These are phyloP conservation scores for Brachypodius melanocephalos DNA, from an alignment of 2,113 vertebrate genomes.

Conservation along the genomic window DNA sequence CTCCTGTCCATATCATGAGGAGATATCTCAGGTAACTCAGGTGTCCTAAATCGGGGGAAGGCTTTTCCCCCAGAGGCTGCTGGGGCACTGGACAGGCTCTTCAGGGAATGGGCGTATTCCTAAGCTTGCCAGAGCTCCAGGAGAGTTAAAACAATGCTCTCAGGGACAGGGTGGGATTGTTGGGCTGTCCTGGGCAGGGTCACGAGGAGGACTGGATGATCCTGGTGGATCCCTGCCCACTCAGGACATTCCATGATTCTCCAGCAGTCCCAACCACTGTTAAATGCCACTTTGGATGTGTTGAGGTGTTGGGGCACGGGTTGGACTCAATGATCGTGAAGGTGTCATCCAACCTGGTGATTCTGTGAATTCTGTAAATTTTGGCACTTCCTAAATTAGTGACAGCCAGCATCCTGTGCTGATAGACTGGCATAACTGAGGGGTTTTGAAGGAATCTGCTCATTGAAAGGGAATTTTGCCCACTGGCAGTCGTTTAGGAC, in stretches of 20 bases:
- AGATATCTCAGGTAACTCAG: background rate
- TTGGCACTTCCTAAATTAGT: background rate
- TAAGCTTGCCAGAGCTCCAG: background rate
- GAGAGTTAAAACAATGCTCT: rapidly evolving
- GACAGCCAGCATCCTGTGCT: background rate
- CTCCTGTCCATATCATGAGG: background rate
- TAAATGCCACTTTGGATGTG: too few species aligned
- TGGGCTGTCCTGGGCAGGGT: background rate
- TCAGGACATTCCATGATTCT: background rate
- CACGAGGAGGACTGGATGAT: background rate
- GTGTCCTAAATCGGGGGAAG: background rate
- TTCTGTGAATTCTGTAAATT: background rate
- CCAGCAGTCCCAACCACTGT: background rate
- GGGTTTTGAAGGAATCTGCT: background rate
- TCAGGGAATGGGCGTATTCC: background rate
- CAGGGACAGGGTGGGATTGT: background rate
- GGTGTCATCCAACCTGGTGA: too few species aligned
- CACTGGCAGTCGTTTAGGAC: background rate
- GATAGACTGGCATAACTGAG: background rate
- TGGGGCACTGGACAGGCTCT: background rate
- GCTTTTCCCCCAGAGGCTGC: background rate
- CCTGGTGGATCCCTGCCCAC: background rate
- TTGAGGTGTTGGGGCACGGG: too few species aligned
- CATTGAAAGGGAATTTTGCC: background rate
- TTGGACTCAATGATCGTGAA: too few species aligned